Conservation (phyloP, 2,113 vertebrate genomes). For the Crotalus helleri region DNA sequence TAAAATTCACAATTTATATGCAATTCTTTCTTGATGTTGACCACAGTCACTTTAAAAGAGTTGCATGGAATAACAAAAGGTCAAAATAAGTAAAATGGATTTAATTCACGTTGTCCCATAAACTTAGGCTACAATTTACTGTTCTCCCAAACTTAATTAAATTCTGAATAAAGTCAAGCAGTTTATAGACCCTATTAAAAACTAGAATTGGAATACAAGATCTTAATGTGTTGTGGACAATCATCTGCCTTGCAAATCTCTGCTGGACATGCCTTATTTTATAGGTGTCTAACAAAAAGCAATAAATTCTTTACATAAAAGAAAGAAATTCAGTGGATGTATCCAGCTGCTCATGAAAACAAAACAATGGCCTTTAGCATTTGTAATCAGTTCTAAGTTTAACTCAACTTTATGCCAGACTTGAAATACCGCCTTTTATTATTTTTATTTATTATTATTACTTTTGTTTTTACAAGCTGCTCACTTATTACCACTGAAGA, state of each 20-base stretch:
- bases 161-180: constrained; percentile 2
- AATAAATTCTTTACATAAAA: not conserved
- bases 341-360: not conserved
- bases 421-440: not conserved
- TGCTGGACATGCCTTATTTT: not conserved
- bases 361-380: constrained; percentile 3
- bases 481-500: not conserved
- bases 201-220: constrained; percentile 9
- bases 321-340: not conserved
- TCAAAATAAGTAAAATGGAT: constrained; percentile 30
- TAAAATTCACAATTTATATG: constrained; percentile 29
- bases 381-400: not conserved
- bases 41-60: not conserved
- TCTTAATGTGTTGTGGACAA: not conserved
- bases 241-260: not conserved
- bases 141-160: constrained; percentile 35
- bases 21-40: not conserved
- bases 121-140: constrained; percentile 16
- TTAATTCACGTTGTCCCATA: constrained; percentile 15
- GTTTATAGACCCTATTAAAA: constrained; percentile 28
- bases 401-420: not conserved
- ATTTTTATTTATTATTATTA: constrained; percentile 3
- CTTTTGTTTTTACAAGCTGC: constrained; percentile 4
- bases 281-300: not conserved
- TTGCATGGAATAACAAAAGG: not conserved